phyloP scores from a whole-genome alignment of 2,888 invertebrate genomes.

The Ichneumoninae sp. region DNA sequence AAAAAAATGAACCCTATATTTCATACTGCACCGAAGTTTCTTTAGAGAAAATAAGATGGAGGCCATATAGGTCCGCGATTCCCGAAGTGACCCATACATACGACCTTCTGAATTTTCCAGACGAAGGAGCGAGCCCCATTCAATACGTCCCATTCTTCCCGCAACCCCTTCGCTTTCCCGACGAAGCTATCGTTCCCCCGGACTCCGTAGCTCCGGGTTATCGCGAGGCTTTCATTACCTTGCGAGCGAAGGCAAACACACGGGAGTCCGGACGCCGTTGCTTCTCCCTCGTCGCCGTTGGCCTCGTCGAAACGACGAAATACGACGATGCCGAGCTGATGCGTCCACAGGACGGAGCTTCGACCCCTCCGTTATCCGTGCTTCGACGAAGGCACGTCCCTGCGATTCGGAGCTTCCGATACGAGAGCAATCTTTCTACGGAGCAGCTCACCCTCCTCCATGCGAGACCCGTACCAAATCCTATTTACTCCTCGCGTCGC shows the following conservation, averaged over 20 bases:
- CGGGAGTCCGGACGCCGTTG: constrained; percentile 31
- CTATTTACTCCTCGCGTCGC: constrained; percentile 37
- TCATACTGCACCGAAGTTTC: neutral
- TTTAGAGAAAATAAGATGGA: neutral
- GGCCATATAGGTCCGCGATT: neutral
- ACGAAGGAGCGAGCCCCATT: neutral
- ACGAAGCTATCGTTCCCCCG: constrained; percentile 21
- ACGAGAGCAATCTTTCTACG: constrained; percentile 51
- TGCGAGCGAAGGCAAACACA: constrained; percentile 30
- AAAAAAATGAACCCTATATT: neutral
- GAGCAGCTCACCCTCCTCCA: constrained; percentile 17
- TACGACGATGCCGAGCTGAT: constrained; percentile 10
- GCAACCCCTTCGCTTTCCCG: neutral
- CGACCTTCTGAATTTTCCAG: no score
- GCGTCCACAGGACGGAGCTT: constrained; percentile 3
- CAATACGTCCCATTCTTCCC: constrained; percentile 4
- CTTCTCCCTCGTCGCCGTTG: constrained; percentile 30
- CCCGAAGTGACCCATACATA: no score
- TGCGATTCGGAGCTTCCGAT: constrained; percentile 11
- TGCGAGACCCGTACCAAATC: constrained; percentile 39
- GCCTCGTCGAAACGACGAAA: constrained; percentile 24
- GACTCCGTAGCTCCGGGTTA: constrained; percentile 38
- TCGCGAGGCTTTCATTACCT: constrained; percentile 48
- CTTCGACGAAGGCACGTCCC: neutral
- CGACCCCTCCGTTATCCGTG: constrained; percentile 16